Evolutionary conservation across 2,888 invertebrate genomes (phyloP).

Genomic region (Drosophila pegasa): DNA sequence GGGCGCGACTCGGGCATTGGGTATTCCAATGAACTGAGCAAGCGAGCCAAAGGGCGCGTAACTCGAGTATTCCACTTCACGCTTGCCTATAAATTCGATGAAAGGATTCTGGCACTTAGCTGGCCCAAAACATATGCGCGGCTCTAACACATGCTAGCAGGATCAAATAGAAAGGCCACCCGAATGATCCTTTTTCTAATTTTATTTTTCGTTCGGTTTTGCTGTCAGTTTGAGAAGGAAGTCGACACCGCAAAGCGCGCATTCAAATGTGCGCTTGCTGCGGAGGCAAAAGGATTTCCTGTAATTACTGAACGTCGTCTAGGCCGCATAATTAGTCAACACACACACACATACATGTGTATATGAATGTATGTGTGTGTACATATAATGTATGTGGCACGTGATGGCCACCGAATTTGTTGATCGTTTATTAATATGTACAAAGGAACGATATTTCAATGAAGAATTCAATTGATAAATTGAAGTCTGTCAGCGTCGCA

Average conservation of each 20-base stretch:
- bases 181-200: constrained; percentile 52
- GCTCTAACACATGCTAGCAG: constrained; percentile 48
- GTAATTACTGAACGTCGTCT: constrained; percentile 59
- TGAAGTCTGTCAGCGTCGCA: constrained; percentile 13
- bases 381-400: constrained; percentile 23
- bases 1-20: constrained; percentile 10
- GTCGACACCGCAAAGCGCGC: constrained; percentile 42
- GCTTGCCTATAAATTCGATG: constrained; percentile 51
- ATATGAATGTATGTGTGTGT: neutral
- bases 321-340: constrained; percentile 59
- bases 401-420: constrained; percentile 52
- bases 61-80: constrained; percentile 70
- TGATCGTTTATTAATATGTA: constrained; percentile 59
- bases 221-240: constrained; percentile 55
- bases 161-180: constrained; percentile 23
- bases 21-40: constrained; percentile 30
- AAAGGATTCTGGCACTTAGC: constrained; percentile 69
- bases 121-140: constrained; percentile 25
- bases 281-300: constrained; percentile 75
- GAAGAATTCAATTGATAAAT: constrained; percentile 57
- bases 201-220: neutral
- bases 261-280: constrained; percentile 34
- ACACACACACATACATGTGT: constrained; percentile 1
- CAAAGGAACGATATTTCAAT: constrained; percentile 42
- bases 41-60: constrained; percentile 51